Evolutionary conservation across 2,797 vertebrate species (phyloP).

Genomic region (Halcyon chelicuti): DNA sequence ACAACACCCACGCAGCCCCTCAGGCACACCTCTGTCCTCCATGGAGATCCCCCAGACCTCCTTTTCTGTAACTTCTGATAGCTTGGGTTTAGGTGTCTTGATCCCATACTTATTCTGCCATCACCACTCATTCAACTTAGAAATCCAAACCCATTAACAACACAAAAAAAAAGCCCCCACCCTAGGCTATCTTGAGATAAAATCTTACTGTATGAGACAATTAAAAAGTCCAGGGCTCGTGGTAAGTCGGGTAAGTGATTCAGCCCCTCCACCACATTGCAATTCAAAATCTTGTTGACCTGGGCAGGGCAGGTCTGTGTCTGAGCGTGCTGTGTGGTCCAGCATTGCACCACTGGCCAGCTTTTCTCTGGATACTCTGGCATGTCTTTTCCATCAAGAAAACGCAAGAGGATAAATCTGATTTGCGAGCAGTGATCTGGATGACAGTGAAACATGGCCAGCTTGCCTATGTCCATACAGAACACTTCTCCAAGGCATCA

Average conservation of each 20-base stretch:
- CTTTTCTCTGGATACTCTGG: neutral
- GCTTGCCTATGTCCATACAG: neutral
- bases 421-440: neutral
- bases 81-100: neutral
- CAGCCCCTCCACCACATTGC: neutral
- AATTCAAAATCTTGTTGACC: neutral
- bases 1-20: rapidly evolving
- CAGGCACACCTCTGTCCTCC: neutral
- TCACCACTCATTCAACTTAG: neutral
- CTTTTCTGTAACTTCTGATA: neutral
- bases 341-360: neutral
- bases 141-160: neutral
- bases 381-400: neutral
- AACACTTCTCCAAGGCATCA: neutral
- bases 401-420: constrained; percentile 10
- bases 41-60: neutral
- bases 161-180: neutral
- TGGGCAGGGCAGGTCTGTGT: neutral
- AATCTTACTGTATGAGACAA: neutral
- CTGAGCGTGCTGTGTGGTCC: neutral
- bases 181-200: neutral
- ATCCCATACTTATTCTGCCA: neutral
- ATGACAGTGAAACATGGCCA: neutral
- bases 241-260: neutral
- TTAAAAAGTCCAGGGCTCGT: neutral